Percentiles rank a stretch among this genome's conserved stretches.
Evolutionary conservation across 2,888 invertebrate genomes (phyloP).

Genomic region (Cyaniris semiargus): DNA sequence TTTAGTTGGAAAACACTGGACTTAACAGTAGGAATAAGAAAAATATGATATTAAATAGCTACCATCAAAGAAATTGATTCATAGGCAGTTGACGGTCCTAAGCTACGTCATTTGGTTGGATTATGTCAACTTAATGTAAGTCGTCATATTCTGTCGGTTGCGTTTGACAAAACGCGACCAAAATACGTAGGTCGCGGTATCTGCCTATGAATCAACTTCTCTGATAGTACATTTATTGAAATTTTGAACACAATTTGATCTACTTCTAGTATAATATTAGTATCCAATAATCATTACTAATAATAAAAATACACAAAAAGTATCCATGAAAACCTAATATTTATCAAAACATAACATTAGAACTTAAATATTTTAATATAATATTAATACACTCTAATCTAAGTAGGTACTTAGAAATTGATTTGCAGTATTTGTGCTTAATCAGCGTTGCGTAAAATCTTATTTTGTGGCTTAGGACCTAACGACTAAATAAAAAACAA

Average conservation of each 20-base stretch:
- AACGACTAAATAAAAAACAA: neutral
- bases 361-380: neutral
- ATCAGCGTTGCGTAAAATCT: neutral
- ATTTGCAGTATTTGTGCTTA: neutral
- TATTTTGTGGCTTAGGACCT: slow-evolving; percentile 9
- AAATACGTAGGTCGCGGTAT: too few species aligned
- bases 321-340: slow-evolving; percentile 10
- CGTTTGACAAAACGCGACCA: too few species aligned
- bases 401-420: neutral
- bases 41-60: too few species aligned
- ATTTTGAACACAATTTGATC: slow-evolving; percentile 29
- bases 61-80: too few species aligned
- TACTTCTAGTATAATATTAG: neutral
- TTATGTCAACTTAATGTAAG: too few species aligned
- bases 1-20: neutral
- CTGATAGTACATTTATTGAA: slow-evolving; percentile 24
- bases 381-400: neutral
- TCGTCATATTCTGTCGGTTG: too few species aligned
- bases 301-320: slow-evolving; percentile 18
- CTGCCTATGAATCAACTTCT: too few species aligned
- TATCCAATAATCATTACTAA: neutral
- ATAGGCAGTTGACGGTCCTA: too few species aligned
- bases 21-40: neutral
- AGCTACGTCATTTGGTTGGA: too few species aligned
- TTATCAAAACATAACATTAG: neutral